Conservation (phyloP, 2,888 invertebrate species). For the Rhorus exstirpatorius region DNA sequence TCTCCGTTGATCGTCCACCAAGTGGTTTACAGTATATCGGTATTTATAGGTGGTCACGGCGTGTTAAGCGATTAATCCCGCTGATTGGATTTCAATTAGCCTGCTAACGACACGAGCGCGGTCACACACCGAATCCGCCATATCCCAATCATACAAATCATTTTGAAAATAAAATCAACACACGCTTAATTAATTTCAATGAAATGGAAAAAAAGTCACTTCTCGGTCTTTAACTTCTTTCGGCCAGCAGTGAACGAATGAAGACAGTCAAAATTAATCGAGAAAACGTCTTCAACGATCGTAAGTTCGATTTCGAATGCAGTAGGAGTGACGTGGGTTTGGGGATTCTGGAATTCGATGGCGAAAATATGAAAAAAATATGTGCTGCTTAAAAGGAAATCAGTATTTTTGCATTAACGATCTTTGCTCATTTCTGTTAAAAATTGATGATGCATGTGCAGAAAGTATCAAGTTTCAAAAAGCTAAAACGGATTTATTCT, state of each 20-base stretch:
- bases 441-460: too few species aligned
- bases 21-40: conserved; percentile 18
- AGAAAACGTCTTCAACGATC: too few species aligned
- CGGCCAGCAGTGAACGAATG: not conserved
- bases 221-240: not conserved
- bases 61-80: conserved; percentile 83
- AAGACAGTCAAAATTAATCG: not conserved
- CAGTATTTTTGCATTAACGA: too few species aligned
- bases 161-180: conserved; percentile 57
- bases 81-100: conserved; percentile 84
- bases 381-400: too few species aligned
- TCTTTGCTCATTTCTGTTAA: too few species aligned
- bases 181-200: conserved; percentile 29
- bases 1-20: conserved; percentile 33
- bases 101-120: conserved; percentile 76
- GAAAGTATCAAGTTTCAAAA: too few species aligned
- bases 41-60: conserved; percentile 70
- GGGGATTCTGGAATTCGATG: too few species aligned
- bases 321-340: too few species aligned
- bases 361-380: too few species aligned
- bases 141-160: conserved; percentile 1
- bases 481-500: too few species aligned
- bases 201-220: not conserved
- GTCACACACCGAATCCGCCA: conserved; percentile 52
- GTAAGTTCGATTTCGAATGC: too few species aligned